These are phyloP conservation scores for Colletes collaris DNA, from an alignment of 2,888 invertebrate species.

Conservation along the genomic window DNA sequence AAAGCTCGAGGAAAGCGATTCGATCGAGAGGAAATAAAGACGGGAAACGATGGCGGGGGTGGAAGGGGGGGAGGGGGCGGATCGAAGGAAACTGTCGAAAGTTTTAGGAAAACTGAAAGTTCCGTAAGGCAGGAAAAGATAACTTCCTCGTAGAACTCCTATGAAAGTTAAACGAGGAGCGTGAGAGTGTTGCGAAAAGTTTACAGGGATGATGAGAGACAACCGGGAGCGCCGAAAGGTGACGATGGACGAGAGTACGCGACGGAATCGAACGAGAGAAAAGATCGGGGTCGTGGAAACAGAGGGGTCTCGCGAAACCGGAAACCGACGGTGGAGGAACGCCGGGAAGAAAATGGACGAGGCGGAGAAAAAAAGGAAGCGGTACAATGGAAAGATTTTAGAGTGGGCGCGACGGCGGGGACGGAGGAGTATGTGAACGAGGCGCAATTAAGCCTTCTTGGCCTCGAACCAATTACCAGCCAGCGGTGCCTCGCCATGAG, in stretches of 20 bases:
- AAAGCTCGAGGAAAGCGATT: not conserved
- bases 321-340: not conserved
- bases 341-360: not conserved
- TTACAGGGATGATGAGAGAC: not conserved
- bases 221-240: not conserved
- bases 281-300: not conserved
- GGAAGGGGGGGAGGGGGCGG: not conserved
- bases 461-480: slow-evolving; percentile 53
- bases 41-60: not conserved
- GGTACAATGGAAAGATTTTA: not conserved
- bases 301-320: not conserved
- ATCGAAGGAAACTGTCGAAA: too few relatives aligned
- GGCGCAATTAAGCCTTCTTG: slow-evolving; percentile 58
- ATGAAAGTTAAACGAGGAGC: not conserved
- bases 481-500: slow-evolving; percentile 25
- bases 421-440: slow-evolving; percentile 2
- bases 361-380: not conserved
- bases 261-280: not conserved
- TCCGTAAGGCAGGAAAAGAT: not conserved
- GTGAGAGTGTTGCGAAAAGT: not conserved
- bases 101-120: not conserved
- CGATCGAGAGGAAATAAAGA: not conserved
- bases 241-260: not conserved
- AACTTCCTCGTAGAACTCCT: slow-evolving; percentile 5
- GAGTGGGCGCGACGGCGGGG: not conserved